Base-by-base conservation (phyloP, 2,113 vertebrate species). In the Microtus oregoni region DNA sequence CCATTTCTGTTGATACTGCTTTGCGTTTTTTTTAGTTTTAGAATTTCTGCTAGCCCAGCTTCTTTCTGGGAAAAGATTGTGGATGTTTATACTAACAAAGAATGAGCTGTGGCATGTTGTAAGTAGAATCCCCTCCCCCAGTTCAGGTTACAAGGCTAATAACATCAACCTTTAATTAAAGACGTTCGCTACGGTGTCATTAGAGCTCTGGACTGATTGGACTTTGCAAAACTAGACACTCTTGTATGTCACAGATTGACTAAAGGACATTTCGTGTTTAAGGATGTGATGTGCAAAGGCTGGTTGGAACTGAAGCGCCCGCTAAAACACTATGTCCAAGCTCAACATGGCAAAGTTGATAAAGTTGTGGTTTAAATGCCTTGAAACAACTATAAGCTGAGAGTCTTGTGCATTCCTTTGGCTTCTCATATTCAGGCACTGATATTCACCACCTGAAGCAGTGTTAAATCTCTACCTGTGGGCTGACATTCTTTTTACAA, bases 21-120 rank as follows among this genome's bases (percentile, higher is more conserved):
- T 55, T 15, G 19, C 77, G 89, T 90, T 78, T 95, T 95, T 97
- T 52, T 52, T 90, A 92, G 70, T 88, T 94, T 92, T 63, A 95
- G n/a, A 96, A 96, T 96, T 93, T 61, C 82, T 92, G 94, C 88
- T 75, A 93, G 92, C 77, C 67, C 81, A 73, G 73, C 9, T 92
- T 94, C 86, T 95, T 96, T 97, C 96, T 95, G 90, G 94, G 86
- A 94, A 96, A 92, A 77, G 89, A 78, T 17, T 14, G 9, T 0
- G 17, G 87, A 88, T 70, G 65, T 70, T 86, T 68, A 86, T 35
- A 44, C 82, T 67, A 68, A 86, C 17, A 86, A 93, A 88, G 92
- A 81, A 93, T 81, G 58, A 88, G 8, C 4, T 52, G 79, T 81
- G 20, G 67, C 67, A 5, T 67, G 28, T 32, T 58, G 0, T 61